Percentiles rank a stretch among this genome's conserved stretches.
These are phyloP conservation scores for Limnothrissa miodon DNA, from an alignment of 2,113 vertebrate species.

Conservation along the genomic window DNA sequence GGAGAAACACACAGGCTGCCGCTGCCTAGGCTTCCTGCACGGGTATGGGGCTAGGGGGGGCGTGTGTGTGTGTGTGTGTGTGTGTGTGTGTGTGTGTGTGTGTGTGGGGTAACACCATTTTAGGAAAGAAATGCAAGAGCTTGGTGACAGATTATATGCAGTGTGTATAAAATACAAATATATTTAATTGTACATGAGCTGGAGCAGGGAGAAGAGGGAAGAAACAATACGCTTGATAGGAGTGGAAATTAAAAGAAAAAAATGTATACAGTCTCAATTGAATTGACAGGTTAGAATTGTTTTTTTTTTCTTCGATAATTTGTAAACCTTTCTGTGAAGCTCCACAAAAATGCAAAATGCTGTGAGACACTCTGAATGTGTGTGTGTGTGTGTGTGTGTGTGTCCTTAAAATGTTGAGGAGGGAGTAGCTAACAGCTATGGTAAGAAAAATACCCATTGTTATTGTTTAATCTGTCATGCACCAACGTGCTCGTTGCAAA, in stretches of 20 bases:
- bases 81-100: not conserved
- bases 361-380: not conserved
- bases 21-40: constrained; percentile 49
- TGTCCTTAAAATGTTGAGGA: constrained; percentile 29
- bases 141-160: constrained; percentile 2
- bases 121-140: not conserved
- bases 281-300: not conserved
- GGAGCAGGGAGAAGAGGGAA: too few species aligned
- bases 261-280: not conserved
- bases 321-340: constrained; percentile 58
- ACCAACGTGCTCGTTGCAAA: constrained; percentile 39
- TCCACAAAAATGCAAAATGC: not conserved
- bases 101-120: constrained; percentile 8
- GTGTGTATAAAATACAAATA: not conserved
- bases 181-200: not conserved
- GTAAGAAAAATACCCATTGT: constrained; percentile 41
- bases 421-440: constrained; percentile 47
- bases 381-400: not conserved
- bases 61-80: not conserved
- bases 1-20: constrained; percentile 56
- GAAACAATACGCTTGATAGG: not conserved
- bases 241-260: not conserved
- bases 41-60: constrained; percentile 48
- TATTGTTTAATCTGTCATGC: constrained; percentile 55
- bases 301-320: constrained; percentile 39